These are phyloP conservation scores for Amphilophus citrinellus DNA, from an alignment of 2,113 vertebrate species.

Conservation along the genomic window DNA sequence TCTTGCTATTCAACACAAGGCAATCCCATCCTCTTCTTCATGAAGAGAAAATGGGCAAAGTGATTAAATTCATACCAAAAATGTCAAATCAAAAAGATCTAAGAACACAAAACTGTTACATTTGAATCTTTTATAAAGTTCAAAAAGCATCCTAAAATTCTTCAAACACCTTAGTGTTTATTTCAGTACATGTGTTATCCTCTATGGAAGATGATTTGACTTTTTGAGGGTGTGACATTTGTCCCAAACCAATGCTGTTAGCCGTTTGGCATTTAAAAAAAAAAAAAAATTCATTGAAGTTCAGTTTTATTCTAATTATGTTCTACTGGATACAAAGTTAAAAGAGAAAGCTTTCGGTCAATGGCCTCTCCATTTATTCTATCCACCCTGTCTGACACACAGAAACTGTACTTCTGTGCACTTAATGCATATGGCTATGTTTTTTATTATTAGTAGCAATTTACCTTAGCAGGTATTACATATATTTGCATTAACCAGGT, in stretches of 20 bases:
- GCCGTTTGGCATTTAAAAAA: not conserved
- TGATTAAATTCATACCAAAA: not conserved
- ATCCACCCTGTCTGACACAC: not conserved
- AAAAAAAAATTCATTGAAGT: not conserved
- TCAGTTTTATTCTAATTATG: too few relatives aligned
- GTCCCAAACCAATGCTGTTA: not conserved
- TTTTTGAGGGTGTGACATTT: not conserved
- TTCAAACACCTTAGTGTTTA: not conserved
- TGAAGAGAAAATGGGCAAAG: not conserved
- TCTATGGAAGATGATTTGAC: rapidly evolving
- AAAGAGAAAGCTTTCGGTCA: too few relatives aligned
- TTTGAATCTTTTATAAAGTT: too few relatives aligned
- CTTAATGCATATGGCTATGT: too few relatives aligned
- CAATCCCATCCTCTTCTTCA: not conserved
- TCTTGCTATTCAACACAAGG: not conserved
- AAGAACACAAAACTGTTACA: not conserved
- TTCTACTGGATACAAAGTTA: too few relatives aligned
- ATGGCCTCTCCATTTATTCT: too few relatives aligned
- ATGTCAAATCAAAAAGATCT: not conserved
- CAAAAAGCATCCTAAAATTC: not conserved
- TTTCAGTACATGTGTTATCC: not conserved
- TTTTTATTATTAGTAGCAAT: too few relatives aligned
- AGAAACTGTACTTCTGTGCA: too few relatives aligned
- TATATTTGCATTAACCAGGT: too few relatives aligned
- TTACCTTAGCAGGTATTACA: too few relatives aligned